Percentiles rank a stretch among this genome's conserved stretches.
Conservation (phyloP, 2,113 vertebrate species). For the Psilopsiagon aurifrons region DNA sequence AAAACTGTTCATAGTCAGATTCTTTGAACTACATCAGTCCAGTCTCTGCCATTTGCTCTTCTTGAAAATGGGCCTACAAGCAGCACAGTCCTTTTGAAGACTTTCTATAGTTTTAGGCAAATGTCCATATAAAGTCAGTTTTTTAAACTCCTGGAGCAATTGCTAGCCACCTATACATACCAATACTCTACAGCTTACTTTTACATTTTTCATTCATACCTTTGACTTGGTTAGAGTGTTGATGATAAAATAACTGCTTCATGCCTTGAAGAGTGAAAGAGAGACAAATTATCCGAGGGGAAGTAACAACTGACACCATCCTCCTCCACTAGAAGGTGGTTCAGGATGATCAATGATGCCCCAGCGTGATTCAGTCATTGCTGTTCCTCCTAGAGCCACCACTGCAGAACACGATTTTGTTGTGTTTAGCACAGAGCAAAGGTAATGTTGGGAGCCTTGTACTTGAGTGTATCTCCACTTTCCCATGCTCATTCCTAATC, state of each 20-base stretch:
- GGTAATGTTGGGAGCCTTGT: neutral
- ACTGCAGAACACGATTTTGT: neutral
- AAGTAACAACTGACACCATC: neutral
- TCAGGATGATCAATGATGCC: neutral
- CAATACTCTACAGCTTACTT: neutral
- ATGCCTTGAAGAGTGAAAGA: neutral
- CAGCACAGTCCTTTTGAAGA: neutral
- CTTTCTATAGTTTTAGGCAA: neutral
- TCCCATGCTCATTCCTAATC: neutral
- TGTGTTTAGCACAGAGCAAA: neutral
- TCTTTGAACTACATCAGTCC: neutral
- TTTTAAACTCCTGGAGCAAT: neutral
- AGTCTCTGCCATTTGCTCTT: neutral
- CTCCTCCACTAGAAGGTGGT: neutral
- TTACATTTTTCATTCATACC: neutral
- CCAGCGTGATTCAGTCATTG: neutral
- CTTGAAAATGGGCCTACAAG: neutral
- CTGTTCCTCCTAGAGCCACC: neutral
- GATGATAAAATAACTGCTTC: neutral
- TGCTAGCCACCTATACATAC: neutral
- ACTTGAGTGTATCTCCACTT: neutral
- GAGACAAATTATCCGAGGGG: neutral
- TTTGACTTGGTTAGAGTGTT: neutral
- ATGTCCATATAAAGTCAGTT: neutral
- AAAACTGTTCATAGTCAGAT: neutral